Evolutionary conservation across 1,140 invertebrate species (phyloP).

Genomic region (Panulirus ornatus): DNA sequence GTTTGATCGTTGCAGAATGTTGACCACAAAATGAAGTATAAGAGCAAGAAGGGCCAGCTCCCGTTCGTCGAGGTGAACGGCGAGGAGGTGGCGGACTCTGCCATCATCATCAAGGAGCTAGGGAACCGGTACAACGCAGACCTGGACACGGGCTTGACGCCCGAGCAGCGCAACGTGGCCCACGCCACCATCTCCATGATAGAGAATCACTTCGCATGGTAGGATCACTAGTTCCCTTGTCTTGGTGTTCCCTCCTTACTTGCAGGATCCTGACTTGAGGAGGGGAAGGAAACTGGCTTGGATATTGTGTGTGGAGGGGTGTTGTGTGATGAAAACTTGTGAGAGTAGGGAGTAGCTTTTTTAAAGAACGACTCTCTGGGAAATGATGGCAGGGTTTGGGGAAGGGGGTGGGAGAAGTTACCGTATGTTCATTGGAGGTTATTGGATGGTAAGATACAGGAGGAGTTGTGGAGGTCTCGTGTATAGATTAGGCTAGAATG

Average conservation of each 20-base stretch:
- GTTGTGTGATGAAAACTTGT: too few relatives aligned
- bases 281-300: too few relatives aligned
- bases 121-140: conserved; percentile 89
- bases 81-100: conserved; percentile 93
- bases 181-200: conserved; percentile 97
- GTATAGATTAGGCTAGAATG: too few relatives aligned
- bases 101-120: conserved; percentile 92
- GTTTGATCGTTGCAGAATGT: conserved; percentile 97
- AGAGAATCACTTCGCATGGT: conserved; percentile 94
- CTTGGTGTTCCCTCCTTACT: not conserved
- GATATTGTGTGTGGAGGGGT: too few relatives aligned
- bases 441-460: too few relatives aligned
- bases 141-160: conserved; percentile 87
- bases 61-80: conserved; percentile 96
- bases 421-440: too few relatives aligned
- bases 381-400: too few relatives aligned
- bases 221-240: conserved; percentile 65
- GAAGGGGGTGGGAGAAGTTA: too few relatives aligned
- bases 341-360: too few relatives aligned
- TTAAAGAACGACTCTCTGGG: too few relatives aligned
- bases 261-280: too few relatives aligned
- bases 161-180: conserved; percentile 90
- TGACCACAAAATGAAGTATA: conserved; percentile 94
- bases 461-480: too few relatives aligned
- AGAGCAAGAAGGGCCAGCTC: conserved; percentile 94